phyloP scores from a whole-genome alignment of 2,797 vertebrate species.

The Melanotaenia pygmaea region DNA sequence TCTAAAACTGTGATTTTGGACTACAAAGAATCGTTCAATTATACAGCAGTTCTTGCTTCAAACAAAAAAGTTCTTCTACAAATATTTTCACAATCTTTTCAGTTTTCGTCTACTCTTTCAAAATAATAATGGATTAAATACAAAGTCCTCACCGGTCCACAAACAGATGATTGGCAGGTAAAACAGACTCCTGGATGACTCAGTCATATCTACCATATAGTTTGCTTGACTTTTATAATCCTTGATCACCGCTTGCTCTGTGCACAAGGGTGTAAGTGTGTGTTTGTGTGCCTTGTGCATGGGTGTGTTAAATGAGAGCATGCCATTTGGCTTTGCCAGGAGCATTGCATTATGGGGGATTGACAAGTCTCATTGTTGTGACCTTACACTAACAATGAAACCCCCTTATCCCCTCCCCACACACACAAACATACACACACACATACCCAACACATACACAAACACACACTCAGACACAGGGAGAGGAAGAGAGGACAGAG shows the following conservation, averaged over 20 bases:
- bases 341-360: constrained; percentile 69
- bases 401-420: constrained; percentile 23
- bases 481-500: constrained; percentile 6
- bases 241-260: constrained; percentile 8
- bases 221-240: constrained; percentile 12
- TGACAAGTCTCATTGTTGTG: constrained; percentile 73
- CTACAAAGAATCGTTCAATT: neutral
- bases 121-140: neutral
- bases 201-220: constrained; percentile 56
- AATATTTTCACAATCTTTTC: neutral
- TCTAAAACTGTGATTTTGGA: neutral
- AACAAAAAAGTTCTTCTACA: neutral
- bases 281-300: constrained; percentile 24
- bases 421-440: constrained; percentile 6
- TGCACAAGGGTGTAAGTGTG: constrained; percentile 1
- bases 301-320: constrained; percentile 49
- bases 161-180: constrained; percentile 75
- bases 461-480: neutral
- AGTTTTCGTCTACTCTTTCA: neutral
- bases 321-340: constrained; percentile 52
- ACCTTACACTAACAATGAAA: constrained; percentile 71
- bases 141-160: constrained; percentile 70
- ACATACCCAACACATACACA: constrained; percentile 9
- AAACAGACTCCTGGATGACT: constrained; percentile 60
- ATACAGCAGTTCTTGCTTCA: neutral